These are phyloP conservation scores for Todiramphus saurophagus DNA, from an alignment of 2,113 vertebrate species.

Conservation along the genomic window DNA sequence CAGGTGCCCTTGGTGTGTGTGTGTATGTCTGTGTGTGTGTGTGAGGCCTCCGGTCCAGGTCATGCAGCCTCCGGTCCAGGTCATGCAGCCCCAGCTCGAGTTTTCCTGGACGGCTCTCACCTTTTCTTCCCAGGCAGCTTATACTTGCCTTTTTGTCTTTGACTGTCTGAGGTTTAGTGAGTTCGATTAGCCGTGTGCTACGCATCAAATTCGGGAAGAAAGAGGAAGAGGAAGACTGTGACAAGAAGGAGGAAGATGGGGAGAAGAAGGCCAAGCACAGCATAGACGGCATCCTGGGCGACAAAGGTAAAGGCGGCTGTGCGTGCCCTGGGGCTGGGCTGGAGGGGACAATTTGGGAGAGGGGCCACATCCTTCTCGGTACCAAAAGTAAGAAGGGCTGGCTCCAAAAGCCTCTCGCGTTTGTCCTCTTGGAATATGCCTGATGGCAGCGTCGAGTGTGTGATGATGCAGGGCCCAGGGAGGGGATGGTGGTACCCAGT, in stretches of 20 bases:
- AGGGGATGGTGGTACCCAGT: not conserved
- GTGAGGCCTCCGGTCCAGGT: not conserved
- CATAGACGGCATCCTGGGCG: conserved; percentile 98
- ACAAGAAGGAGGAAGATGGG: conserved; percentile 98
- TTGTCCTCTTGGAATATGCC: not conserved
- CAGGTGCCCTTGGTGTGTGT: accelerated
- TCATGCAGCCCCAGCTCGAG: not conserved
- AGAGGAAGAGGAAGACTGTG: conserved; percentile 95
- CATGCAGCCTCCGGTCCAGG: not conserved
- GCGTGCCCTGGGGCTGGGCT: not conserved
- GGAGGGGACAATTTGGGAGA: not conserved
- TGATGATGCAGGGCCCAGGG: too few species aligned
- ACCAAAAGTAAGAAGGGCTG: not conserved
- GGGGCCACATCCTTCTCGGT: not conserved
- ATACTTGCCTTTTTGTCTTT: conserved; percentile 78
- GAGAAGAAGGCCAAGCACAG: conserved; percentile 99
- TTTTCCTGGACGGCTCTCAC: not conserved
- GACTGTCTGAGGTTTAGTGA: conserved; percentile 92
- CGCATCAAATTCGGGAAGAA: conserved; percentile 99
- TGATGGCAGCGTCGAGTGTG: not conserved
- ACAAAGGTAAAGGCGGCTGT: conserved; percentile 86
- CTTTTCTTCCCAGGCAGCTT: conserved; percentile 61
- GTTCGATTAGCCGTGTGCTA: conserved; percentile 99
- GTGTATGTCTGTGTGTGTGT: too few species aligned
- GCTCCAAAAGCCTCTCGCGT: not conserved